These are phyloP conservation scores for Limanda limanda DNA, from an alignment of 2,113 vertebrate genomes.

Conservation along the genomic window DNA sequence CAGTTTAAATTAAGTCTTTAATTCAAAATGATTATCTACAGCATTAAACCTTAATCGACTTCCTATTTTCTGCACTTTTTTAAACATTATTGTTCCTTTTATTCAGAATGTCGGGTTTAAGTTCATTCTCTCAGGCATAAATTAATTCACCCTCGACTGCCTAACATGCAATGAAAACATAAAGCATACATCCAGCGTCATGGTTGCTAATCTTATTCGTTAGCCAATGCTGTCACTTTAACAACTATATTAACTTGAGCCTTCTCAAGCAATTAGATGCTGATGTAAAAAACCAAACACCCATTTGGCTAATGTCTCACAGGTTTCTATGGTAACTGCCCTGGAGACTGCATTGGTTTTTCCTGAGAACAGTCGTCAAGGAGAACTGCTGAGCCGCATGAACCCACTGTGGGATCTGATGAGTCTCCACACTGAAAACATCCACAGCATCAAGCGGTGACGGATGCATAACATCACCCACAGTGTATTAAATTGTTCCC, in stretches of 20 bases:
- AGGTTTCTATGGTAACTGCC: conserved; percentile 84
- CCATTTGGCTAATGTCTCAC: conserved; percentile 71
- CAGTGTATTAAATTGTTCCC: neutral
- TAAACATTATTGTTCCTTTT: neutral
- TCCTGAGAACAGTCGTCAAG: conserved; percentile 66
- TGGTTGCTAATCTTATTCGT: neutral
- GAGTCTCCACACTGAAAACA: conserved; percentile 1
- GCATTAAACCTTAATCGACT: neutral
- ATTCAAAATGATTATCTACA: neutral
- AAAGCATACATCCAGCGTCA: neutral
- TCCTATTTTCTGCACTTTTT: neutral
- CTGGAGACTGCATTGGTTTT: conserved; percentile 72
- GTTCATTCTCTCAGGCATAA: neutral
- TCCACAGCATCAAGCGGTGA: neutral
- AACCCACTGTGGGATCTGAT: conserved; percentile 5
- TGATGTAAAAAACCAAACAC: conserved; percentile 73
- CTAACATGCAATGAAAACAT: neutral
- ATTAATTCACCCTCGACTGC: neutral
- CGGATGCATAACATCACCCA: neutral
- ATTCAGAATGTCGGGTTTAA: neutral
- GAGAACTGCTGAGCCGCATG: conserved; percentile 57
- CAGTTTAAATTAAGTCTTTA: too few relatives aligned
- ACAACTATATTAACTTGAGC: neutral
- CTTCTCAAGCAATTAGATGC: conserved; percentile 45
- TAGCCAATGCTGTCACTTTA: conserved; percentile 1